Evolutionary conservation across 2,797 vertebrate genomes (phyloP), one percentile per base, ranked within the genome.

Genomic region (Sebastes hopkinsi): DNA sequence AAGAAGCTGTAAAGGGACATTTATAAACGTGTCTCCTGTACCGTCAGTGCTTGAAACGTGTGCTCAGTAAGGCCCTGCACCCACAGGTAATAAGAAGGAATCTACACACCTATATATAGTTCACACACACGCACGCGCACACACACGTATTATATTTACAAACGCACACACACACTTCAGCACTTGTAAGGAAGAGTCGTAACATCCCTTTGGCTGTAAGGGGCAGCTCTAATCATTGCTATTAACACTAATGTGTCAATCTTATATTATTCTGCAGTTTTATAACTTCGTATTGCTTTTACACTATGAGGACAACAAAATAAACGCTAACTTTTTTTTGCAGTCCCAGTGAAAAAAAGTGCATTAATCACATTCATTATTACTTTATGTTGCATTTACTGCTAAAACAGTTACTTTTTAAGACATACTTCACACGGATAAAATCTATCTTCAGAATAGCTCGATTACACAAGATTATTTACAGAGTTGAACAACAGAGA

Each of bases 351-450:
- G 81, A 77, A 84, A 73, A 86, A 93, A 93, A 90, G 88, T 92
- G 91, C 92, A 66, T 87, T 77, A 59, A 83, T 92, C 86, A 93
- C 92, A 91, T 94, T 92, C 87, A 85, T 90, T 77, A 76, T 86
- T 77, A 90, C 58, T 75, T 80, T 75, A 76, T 86, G 66, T 81
- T 79, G 90, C 82, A 75, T 86, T 78, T 84, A 88, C 82, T 67
- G 76, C 86, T 87, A 82, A 82, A 86, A 90, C 77, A 42, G 70
- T 72, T 82, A 82, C 52, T 81, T 84, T 77, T 89, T 83, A 88
- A 89, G 88, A 91, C 84, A 88, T 85, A 92, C 46, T 64, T 85
- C 58, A 93, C 83, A 68, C 14, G 25, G 79, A 68, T 80, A 79
- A 86, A 87, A 79, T 62, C 59, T 84, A 85, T 75, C 65, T 66